Percentiles rank a stretch among this genome's conserved stretches.
Conservation (phyloP, 1,140 invertebrate genomes). For the Araneus ventricosus region DNA sequence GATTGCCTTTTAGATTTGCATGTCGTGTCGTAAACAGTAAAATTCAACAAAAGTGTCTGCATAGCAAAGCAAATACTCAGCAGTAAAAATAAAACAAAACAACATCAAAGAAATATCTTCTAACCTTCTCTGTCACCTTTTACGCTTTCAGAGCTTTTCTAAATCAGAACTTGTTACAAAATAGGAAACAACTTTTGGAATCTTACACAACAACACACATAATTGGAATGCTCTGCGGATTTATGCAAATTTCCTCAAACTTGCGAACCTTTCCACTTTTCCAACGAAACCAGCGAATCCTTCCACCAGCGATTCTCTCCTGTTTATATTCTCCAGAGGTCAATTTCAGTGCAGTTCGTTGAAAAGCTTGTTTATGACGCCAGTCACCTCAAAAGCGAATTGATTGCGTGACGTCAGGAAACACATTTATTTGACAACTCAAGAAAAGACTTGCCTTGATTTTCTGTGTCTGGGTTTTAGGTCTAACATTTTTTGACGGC, state of each 20-base stretch:
- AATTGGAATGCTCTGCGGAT: background rate
- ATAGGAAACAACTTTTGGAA: too few species aligned
- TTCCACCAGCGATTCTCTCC: too few species aligned
- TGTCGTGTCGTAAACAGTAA: too few species aligned
- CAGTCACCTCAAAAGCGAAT: background rate
- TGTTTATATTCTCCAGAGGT: background rate
- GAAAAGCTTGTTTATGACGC: background rate
- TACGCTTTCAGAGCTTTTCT: too few species aligned
- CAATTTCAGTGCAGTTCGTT: background rate
- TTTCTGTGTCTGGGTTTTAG: background rate
- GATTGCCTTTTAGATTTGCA: too few species aligned
- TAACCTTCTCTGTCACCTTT: too few species aligned
- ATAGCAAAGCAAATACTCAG: too few species aligned
- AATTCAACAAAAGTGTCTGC: too few species aligned
- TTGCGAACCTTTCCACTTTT: background rate
- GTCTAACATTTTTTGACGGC: background rate
- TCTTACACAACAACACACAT: background rate
- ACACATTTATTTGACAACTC: constrained; percentile 20
- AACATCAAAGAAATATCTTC: too few species aligned
- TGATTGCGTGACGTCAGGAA: background rate
- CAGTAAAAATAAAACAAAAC: too few species aligned
- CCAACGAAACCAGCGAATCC: background rate
- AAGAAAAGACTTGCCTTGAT: background rate
- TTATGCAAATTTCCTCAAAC: background rate
- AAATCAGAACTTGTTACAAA: too few species aligned